These are phyloP conservation scores for Xanthorhoe spadicearia DNA, from an alignment of 2,888 invertebrate genomes.

Conservation along the genomic window DNA sequence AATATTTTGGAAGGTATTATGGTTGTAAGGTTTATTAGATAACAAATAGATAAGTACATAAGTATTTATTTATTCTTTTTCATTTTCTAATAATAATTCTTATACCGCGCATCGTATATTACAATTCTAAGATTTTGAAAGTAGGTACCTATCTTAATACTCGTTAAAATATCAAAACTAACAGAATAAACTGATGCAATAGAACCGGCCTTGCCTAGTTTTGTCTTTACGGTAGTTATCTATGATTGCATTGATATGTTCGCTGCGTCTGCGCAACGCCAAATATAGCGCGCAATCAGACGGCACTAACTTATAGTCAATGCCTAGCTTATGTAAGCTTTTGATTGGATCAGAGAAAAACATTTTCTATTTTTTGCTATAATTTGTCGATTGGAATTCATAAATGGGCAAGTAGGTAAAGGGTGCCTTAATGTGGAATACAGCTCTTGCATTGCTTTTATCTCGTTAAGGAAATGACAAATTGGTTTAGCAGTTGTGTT, in stretches of 20 bases:
- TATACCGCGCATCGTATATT: too few species aligned
- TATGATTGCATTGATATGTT: constrained; percentile 22
- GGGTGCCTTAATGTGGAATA: too few species aligned
- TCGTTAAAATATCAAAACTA: not conserved
- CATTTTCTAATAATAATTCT: too few species aligned
- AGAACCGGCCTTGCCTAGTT: not conserved
- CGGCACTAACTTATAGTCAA: constrained; percentile 3
- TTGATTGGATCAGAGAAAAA: constrained; percentile 25
- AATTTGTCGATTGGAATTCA: constrained; percentile 26
- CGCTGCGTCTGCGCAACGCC: constrained; percentile 19
- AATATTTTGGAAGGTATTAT: not conserved
- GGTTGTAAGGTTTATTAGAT: not conserved
- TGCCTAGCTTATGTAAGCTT: constrained; percentile 20
- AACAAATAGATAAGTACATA: not conserved
- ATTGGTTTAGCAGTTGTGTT: not conserved
- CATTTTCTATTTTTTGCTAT: constrained; percentile 22
- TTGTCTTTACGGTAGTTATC: not conserved
- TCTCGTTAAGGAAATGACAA: not conserved
- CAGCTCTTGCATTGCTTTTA: too few species aligned
- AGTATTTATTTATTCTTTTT: not conserved
- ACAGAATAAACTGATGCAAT: not conserved
- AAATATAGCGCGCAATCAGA: constrained; percentile 29
- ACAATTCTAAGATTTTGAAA: too few species aligned
- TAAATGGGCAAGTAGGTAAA: not conserved
- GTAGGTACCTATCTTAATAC: too few species aligned